Evolutionary conservation across 2,797 vertebrate species (phyloP).

Genomic region (Siniperca scherzeri): DNA sequence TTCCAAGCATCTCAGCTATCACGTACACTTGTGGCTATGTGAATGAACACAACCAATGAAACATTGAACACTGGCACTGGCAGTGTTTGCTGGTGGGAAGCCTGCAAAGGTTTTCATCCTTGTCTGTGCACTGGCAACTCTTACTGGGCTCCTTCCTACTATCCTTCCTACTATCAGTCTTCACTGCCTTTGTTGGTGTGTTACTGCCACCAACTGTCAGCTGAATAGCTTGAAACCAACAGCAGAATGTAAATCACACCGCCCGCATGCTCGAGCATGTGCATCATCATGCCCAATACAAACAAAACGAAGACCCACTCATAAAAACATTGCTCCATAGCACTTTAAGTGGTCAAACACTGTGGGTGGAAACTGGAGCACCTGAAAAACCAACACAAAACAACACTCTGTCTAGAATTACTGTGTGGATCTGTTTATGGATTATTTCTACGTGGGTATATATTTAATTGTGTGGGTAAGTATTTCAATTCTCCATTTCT

Average conservation of each 20-base stretch:
- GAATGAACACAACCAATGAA: background rate
- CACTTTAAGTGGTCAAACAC: too few relatives aligned
- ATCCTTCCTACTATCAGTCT: background rate
- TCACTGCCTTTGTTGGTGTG: background rate
- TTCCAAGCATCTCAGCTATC: background rate
- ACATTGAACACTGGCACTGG: background rate
- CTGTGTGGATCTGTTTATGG: too few relatives aligned
- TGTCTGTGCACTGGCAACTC: too few relatives aligned
- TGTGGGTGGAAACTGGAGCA: too few relatives aligned
- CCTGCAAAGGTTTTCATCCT: background rate
- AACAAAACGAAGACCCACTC: too few relatives aligned
- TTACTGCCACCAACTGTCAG: background rate
- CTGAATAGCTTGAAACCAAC: background rate
- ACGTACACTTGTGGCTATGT: background rate
- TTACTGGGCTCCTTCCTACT: too few relatives aligned
- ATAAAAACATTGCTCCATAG: too few relatives aligned
- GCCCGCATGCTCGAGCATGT: background rate
- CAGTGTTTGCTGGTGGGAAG: too few relatives aligned
- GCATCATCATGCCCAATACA: background rate
- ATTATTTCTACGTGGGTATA: background rate
- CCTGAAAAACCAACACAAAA: too few relatives aligned
- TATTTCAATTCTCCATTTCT: background rate
- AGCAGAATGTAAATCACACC: background rate
- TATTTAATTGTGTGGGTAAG: too few relatives aligned
- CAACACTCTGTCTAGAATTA: too few relatives aligned